phyloP scores from a whole-genome alignment of 2,797 vertebrate genomes.

The Chelidonichthys spinosus region DNA sequence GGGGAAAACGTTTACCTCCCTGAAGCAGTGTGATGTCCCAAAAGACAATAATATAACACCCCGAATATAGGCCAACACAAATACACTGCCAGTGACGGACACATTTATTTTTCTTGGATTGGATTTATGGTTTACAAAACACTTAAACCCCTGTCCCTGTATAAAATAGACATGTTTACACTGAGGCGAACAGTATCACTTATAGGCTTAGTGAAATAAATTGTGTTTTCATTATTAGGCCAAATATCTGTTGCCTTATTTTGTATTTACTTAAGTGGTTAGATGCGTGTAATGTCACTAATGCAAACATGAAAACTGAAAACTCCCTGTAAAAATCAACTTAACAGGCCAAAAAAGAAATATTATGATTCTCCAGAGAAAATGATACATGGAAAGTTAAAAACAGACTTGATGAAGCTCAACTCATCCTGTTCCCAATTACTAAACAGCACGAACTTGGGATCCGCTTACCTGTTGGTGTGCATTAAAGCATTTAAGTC shows the following conservation, averaged over 20 bases:
- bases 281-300: neutral
- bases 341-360: neutral
- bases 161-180: neutral
- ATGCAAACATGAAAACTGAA: neutral
- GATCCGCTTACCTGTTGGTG: too few species aligned
- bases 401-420: neutral
- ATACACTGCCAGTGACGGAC: neutral
- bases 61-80: neutral
- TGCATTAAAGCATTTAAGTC: neutral
- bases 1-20: neutral
- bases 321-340: neutral
- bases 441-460: neutral
- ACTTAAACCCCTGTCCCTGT: neutral
- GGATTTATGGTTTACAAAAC: neutral
- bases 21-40: neutral
- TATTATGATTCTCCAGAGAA: neutral
- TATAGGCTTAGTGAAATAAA: neutral
- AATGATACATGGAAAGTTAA: neutral
- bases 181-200: neutral
- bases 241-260: neutral
- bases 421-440: neutral
- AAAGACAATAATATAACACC: neutral
- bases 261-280: constrained; percentile 2
- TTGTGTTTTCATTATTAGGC: neutral
- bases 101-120: neutral